Evolutionary conservation across 2,797 vertebrate species (phyloP).

Genomic region (Helarctos malayanus): DNA sequence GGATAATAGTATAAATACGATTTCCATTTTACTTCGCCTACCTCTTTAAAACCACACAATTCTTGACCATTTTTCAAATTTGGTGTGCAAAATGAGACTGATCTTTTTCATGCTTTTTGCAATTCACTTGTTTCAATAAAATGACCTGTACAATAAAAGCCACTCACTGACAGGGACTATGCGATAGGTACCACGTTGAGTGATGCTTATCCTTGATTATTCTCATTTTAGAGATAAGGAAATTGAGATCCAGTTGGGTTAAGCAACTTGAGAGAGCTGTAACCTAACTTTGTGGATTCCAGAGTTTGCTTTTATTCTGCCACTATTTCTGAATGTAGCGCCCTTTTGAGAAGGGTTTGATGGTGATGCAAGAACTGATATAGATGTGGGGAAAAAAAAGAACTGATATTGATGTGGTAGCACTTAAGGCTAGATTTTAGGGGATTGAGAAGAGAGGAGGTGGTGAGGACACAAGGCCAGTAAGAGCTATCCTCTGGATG

Average conservation of each 20-base stretch:
- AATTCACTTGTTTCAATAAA: background rate
- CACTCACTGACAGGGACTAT: background rate
- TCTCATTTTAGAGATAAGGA: background rate
- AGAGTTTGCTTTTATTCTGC: background rate
- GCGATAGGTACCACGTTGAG: background rate
- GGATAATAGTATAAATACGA: background rate
- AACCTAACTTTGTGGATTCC: background rate
- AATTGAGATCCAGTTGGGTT: background rate
- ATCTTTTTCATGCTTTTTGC: background rate
- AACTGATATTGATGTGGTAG: background rate
- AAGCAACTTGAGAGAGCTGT: background rate
- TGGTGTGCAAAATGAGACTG: background rate
- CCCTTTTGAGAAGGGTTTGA: background rate
- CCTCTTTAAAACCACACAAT: background rate
- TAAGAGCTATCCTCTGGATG: background rate
- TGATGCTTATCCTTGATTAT: background rate
- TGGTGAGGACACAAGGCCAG: background rate
- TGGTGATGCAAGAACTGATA: background rate
- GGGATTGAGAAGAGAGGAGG: background rate
- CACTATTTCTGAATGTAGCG: background rate
- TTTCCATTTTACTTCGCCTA: background rate
- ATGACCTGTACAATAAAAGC: background rate
- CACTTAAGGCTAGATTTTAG: background rate
- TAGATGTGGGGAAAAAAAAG: background rate
- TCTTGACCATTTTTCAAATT: background rate